A percentile compares a stretch with the other conserved stretches of the same genome.
Evolutionary conservation across 2,113 vertebrate species (phyloP).

Genomic region (Gymnorhina tibicen): DNA sequence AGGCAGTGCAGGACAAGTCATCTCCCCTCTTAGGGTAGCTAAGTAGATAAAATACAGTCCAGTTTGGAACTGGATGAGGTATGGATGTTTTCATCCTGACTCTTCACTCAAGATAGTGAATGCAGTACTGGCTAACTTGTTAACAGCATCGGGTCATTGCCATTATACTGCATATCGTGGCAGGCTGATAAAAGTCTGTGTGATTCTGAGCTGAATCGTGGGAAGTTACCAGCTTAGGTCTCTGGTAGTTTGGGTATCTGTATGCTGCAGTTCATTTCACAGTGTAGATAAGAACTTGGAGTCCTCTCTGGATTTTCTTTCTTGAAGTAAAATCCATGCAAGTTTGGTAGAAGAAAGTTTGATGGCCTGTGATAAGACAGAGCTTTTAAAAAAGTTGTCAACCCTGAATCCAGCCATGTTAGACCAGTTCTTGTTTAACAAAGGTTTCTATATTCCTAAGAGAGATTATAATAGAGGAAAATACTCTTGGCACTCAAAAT

Average conservation of each 20-base stretch:
- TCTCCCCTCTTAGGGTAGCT: background rate
- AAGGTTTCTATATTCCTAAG: background rate
- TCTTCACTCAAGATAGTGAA: background rate
- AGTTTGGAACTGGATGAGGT: background rate
- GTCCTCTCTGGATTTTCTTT: background rate
- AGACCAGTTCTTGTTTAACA: background rate
- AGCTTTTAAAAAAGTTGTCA: background rate
- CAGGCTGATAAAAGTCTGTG: background rate
- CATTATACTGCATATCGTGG: accelerated
- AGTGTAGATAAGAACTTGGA: background rate
- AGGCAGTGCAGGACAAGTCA: background rate
- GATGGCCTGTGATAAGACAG: background rate
- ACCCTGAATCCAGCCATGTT: background rate
- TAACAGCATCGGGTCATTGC: background rate
- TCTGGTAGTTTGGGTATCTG: background rate
- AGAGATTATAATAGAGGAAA: background rate
- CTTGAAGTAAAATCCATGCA: background rate
- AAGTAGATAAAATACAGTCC: background rate
- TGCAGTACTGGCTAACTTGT: background rate
- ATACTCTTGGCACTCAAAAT: background rate
- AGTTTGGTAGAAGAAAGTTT: background rate
- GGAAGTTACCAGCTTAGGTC: background rate
- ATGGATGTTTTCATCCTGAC: background rate
- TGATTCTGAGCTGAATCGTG: background rate
- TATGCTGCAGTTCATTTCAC: background rate